These are phyloP conservation scores for Lineus longissimus DNA, from an alignment of 1,140 invertebrate species.

Conservation along the genomic window DNA sequence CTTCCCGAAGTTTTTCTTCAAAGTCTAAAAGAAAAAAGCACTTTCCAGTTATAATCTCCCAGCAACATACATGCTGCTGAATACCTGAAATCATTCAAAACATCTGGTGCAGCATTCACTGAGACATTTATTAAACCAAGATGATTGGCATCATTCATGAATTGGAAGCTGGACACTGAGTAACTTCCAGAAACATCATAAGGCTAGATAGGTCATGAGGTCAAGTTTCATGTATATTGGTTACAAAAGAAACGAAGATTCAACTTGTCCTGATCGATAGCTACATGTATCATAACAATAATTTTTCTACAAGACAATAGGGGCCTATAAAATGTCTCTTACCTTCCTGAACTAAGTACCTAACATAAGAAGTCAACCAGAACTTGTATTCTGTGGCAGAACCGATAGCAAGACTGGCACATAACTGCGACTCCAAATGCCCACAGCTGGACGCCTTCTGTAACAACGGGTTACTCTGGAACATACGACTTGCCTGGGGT, in stretches of 20 bases:
- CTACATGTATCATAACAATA: too few relatives aligned
- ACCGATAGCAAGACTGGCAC: conserved; percentile 64
- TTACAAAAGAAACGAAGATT: too few relatives aligned
- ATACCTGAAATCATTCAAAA: neutral
- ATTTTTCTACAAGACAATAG: conserved; percentile 61
- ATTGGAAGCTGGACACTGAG: neutral
- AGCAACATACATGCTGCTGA: neutral
- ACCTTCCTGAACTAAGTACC: conserved; percentile 76
- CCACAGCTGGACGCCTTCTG: conserved; percentile 60
- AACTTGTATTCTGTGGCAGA: conserved; percentile 72
- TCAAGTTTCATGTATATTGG: too few relatives aligned
- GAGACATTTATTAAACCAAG: neutral
- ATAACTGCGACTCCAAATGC: conserved; percentile 74
- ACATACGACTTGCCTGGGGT: conserved; percentile 29
- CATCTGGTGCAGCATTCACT: neutral
- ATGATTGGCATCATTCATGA: neutral
- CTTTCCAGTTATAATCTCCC: neutral
- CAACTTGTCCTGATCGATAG: too few relatives aligned
- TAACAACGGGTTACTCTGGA: conserved; percentile 28
- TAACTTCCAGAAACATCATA: neutral
- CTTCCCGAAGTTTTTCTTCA: conserved; percentile 43
- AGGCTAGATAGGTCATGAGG: neutral
- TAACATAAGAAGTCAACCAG: conserved; percentile 71
- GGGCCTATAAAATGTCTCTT: conserved; percentile 24
- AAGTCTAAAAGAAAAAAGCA: conserved; percentile 29